Percentiles rank a stretch among this genome's conserved stretches.
phyloP scores from a whole-genome alignment of 2,113 vertebrate species.

The Tichodroma muraria region DNA sequence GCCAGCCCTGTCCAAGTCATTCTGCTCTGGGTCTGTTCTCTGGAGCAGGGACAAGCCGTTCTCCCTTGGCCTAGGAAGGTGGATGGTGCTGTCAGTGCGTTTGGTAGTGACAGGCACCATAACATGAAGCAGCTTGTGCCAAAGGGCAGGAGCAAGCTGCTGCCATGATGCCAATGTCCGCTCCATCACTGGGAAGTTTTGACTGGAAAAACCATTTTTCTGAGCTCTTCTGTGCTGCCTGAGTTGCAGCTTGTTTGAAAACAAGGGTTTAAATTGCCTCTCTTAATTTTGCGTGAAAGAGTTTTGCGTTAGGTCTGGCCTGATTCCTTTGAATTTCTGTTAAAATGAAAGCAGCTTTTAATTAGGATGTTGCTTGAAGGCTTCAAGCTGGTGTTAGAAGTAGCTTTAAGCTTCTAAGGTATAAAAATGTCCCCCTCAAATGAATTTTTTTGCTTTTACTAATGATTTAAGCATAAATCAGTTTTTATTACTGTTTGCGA shows the following conservation, averaged over 20 bases:
- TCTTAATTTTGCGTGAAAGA: not conserved
- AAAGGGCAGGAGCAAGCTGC: not conserved
- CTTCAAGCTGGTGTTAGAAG: not conserved
- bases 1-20: too few species aligned
- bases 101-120: not conserved
- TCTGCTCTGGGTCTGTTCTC: not conserved
- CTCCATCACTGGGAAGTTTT: not conserved
- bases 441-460: not conserved
- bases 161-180: accelerated
- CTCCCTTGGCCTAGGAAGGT: not conserved
- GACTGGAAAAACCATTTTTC: not conserved
- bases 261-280: not conserved
- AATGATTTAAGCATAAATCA: not conserved
- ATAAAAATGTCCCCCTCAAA: not conserved
- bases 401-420: not conserved
- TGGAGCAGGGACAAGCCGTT: not conserved
- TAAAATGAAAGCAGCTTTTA: not conserved
- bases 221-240: not conserved
- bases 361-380: not conserved
- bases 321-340: not conserved
- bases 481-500: not conserved
- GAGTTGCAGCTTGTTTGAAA: not conserved
- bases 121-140: not conserved
- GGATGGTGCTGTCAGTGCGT: not conserved
- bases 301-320: not conserved